A percentile compares a stretch with the other conserved stretches of the same genome.
Conservation (phyloP, 2,797 vertebrate genomes). For the Parauchenoglanis ngamensis region DNA sequence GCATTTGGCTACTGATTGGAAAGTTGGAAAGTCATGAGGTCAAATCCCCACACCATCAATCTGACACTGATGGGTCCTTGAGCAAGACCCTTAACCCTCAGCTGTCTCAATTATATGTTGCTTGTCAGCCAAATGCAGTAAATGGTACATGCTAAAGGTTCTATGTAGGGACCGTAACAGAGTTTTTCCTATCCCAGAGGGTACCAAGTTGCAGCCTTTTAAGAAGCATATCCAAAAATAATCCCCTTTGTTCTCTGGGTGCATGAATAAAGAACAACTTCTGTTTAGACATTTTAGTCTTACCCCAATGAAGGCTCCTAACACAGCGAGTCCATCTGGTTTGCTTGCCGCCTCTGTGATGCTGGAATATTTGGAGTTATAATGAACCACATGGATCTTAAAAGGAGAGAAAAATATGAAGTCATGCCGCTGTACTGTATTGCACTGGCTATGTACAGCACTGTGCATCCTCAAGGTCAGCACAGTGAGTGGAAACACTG, state of each 20-base stretch:
- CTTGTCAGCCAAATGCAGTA: not conserved
- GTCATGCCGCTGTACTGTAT: not conserved
- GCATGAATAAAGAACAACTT: not conserved
- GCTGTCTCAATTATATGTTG: not conserved
- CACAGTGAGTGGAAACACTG: slow-evolving; percentile 12
- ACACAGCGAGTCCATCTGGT: slow-evolving; percentile 79
- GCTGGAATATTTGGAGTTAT: slow-evolving; percentile 73
- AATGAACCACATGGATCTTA: slow-evolving; percentile 84
- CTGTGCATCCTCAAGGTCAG: slow-evolving; percentile 6
- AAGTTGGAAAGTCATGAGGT: not conserved
- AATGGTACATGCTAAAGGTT: not conserved
- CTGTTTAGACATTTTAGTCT: slow-evolving; percentile 14
- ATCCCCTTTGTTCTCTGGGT: too few species aligned
- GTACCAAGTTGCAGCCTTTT: not conserved
- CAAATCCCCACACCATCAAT: not conserved
- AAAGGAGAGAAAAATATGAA: slow-evolving; percentile 28
- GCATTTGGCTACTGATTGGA: not conserved
- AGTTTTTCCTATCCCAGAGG: not conserved
- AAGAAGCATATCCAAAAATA: not conserved
- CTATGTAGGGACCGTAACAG: not conserved
- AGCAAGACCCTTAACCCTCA: not conserved
- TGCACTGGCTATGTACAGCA: not conserved
- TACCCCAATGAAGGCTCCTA: slow-evolving; percentile 81
- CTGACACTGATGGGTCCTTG: not conserved
- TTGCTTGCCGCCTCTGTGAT: slow-evolving; percentile 67